phyloP scores from a whole-genome alignment of 1,140 invertebrate species.

The Pygmarrhopalites habei region DNA sequence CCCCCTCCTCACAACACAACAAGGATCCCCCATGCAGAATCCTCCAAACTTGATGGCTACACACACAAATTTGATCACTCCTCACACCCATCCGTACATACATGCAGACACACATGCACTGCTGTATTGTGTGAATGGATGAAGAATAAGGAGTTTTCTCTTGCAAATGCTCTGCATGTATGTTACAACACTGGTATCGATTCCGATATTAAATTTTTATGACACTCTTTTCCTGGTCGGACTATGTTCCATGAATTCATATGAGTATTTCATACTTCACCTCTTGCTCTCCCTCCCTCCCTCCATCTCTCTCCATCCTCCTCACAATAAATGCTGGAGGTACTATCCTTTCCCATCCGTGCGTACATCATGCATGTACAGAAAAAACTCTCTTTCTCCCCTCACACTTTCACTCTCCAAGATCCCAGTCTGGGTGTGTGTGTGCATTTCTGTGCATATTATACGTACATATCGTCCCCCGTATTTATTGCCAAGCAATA shows the following conservation, averaged over 20 bases:
- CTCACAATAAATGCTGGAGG: neutral
- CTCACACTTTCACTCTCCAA: too few relatives aligned
- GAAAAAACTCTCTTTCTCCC: too few relatives aligned
- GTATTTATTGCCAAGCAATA: conserved; percentile 17
- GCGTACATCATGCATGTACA: too few relatives aligned
- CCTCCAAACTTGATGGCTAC: too few relatives aligned
- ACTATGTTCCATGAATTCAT: conserved; percentile 29
- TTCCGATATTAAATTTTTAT: conserved; percentile 37
- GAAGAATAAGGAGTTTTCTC: too few relatives aligned
- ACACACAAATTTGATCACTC: too few relatives aligned
- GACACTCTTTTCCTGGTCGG: conserved; percentile 25
- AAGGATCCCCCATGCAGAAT: too few relatives aligned
- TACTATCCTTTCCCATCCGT: too few relatives aligned
- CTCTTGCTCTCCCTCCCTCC: conserved; percentile 13
- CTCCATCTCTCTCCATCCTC: neutral
- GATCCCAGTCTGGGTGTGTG: neutral
- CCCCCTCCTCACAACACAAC: too few relatives aligned
- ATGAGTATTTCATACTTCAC: conserved; percentile 33
- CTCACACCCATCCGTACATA: too few relatives aligned
- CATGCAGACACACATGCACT: too few relatives aligned
- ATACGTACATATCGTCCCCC: neutral
- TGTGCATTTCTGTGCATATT: neutral
- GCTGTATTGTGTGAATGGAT: too few relatives aligned
- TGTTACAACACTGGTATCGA: conserved; percentile 32
- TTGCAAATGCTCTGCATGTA: conserved; percentile 28